These are phyloP conservation scores for Oscheius myriophilus DNA, from an alignment of 2,888 invertebrate species.

Conservation along the genomic window DNA sequence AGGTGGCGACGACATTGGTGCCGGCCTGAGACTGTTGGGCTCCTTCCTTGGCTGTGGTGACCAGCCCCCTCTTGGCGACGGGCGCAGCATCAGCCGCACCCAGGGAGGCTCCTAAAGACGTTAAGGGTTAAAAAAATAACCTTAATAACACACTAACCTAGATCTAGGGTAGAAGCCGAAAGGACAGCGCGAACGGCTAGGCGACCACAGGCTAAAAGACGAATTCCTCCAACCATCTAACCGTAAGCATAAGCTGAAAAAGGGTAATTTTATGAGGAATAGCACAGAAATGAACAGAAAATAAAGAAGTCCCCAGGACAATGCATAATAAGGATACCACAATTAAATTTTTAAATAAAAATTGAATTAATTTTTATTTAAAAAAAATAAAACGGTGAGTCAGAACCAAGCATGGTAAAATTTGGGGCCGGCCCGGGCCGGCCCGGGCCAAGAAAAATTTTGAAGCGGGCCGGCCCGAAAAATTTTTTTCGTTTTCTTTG, in stretches of 20 bases:
- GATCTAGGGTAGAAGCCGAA: slow-evolving; percentile 49
- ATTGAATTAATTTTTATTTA: not conserved
- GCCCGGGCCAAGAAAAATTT: too few species aligned
- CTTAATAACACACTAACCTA: slow-evolving; percentile 33
- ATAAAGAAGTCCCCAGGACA: too few species aligned
- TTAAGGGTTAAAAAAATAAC: not conserved
- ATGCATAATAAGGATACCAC: not conserved
- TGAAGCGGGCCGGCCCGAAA: too few species aligned
- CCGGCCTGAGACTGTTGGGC: slow-evolving; percentile 24
- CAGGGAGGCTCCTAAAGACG: slow-evolving; percentile 18
- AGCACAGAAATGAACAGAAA: too few species aligned
- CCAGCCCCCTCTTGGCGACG: slow-evolving; percentile 9
- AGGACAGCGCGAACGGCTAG: slow-evolving; percentile 58
- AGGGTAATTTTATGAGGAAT: not conserved
- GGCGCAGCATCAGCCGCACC: not conserved
- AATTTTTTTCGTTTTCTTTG: too few species aligned
- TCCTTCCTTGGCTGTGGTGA: slow-evolving; percentile 24
- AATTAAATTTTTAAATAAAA: too few species aligned
- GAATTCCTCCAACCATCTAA: slow-evolving; percentile 52
- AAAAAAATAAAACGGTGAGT: not conserved
- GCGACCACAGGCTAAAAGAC: slow-evolving; percentile 55
- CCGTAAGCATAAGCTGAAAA: slow-evolving; percentile 23
- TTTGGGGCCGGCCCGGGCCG: too few species aligned
- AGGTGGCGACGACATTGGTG: slow-evolving; percentile 57
- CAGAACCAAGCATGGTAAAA: too few species aligned